Conservation (phyloP, 2,797 vertebrate genomes). For the Fundulus diaphanus region DNA sequence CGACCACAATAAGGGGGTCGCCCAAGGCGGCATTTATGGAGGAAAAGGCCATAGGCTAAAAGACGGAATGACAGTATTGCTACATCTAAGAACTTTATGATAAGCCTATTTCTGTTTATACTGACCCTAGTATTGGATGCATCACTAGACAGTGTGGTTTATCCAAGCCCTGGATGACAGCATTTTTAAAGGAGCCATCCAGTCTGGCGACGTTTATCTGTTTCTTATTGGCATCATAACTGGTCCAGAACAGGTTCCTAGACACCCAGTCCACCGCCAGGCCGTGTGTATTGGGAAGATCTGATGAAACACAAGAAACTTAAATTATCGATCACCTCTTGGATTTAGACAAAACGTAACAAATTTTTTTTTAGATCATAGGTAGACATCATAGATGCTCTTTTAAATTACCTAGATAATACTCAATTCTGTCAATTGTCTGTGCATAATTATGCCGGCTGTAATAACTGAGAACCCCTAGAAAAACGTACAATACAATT, state of each 20-base stretch:
- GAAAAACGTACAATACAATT: no score
- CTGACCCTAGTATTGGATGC: conserved; percentile 91
- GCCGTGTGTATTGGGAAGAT: conserved; percentile 93
- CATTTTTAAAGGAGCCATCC: conserved; percentile 97
- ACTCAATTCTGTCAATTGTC: not conserved
- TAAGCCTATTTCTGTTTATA: conserved; percentile 25
- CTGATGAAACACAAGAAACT: conserved; percentile 68
- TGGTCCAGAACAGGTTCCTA: conserved; percentile 98
- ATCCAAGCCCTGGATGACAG: conserved; percentile 94
- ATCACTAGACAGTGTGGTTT: conserved; percentile 94
- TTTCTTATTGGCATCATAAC: conserved; percentile 95
- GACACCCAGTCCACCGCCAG: conserved; percentile 97
- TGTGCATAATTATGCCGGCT: not conserved
- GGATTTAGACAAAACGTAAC: not conserved
- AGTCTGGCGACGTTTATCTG: conserved; percentile 97
- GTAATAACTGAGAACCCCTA: no score
- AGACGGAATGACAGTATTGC: conserved; percentile 8
- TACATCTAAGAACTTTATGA: conserved; percentile 27
- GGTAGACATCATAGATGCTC: not conserved
- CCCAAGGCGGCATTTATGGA: not conserved
- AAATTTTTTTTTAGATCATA: not conserved
- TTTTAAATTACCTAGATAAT: not conserved
- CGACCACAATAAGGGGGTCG: not conserved
- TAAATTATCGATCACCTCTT: not conserved
- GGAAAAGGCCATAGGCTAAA: not conserved